Percentiles rank a stretch among this genome's conserved stretches.
These are phyloP conservation scores for Caenorhabditis macrosperma DNA, from an alignment of 2,888 invertebrate species.

Conservation along the genomic window DNA sequence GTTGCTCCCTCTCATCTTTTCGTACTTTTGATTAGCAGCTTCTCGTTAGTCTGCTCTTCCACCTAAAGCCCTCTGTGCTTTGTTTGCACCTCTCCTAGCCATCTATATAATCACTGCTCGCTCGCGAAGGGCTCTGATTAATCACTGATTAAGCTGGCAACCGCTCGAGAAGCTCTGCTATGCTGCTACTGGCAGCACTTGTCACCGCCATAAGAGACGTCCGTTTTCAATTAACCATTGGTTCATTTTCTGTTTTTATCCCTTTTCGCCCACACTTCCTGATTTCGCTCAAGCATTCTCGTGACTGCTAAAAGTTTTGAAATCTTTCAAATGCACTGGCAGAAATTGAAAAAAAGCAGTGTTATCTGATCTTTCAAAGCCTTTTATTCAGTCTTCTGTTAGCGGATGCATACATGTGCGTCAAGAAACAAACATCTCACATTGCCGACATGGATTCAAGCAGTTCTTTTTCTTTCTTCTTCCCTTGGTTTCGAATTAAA, in stretches of 20 bases:
- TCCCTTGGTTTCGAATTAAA: constrained; percentile 21
- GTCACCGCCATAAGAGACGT: constrained; percentile 47
- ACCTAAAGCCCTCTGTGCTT: too few relatives aligned
- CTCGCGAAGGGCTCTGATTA: not conserved
- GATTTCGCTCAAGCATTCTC: constrained; percentile 9
- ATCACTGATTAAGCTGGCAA: not conserved
- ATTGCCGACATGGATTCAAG: constrained; percentile 50
- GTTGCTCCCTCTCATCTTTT: too few relatives aligned
- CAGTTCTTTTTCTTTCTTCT: constrained; percentile 26
- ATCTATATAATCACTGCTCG: too few relatives aligned
- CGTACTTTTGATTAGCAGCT: not conserved
- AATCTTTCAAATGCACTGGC: constrained; percentile 46
- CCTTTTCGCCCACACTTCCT: constrained; percentile 32
- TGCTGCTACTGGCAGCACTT: constrained; percentile 42
- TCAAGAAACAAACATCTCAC: constrained; percentile 61
- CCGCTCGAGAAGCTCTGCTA: not conserved
- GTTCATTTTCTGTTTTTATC: constrained; percentile 44
- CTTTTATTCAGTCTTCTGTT: constrained; percentile 56
- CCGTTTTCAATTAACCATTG: constrained; percentile 54
- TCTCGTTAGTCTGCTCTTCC: too few relatives aligned
- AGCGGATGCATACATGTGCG: constrained; percentile 58
- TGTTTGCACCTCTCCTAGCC: too few relatives aligned
- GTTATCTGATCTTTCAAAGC: constrained; percentile 61
- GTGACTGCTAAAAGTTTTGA: constrained; percentile 24
- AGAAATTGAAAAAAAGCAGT: constrained; percentile 52